Base-by-base conservation (phyloP, 2,113 vertebrate genomes). In the Micronisus gabar region DNA sequence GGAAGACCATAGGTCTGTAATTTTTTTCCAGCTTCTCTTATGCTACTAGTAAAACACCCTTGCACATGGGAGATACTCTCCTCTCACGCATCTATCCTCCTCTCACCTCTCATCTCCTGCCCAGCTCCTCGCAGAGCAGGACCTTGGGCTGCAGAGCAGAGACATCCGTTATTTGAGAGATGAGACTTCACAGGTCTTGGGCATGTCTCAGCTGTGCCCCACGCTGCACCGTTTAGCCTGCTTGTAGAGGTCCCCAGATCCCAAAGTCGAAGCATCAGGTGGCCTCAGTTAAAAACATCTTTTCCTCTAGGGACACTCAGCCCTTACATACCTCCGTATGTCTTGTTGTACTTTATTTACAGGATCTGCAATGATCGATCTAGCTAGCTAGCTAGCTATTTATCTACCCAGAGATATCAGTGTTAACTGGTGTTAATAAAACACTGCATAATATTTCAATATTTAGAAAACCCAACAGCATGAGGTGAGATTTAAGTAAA, bases 401-500 rank as follows among this genome's bases (percentile, higher is more conserved):
- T 2, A 34, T 13, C 10, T 0, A 40, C 4, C 63, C 68, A n/a
- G 29, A 48, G 36, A 27, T 53, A 34, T 32, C 65, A 79, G 20
- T 13, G 15, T 59, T 95, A 87, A 63, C 32, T 47, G 66, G 4
- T 76, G 25, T 76, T 82, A 76, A 73, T 45, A 74, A 87, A 85
- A 41, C n/a, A 82, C 25, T 55, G 34, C n/a, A 59, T 26, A 93
- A 50, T 38, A 66, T 62, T 91, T 88, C 59, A 92, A 36, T 81
- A 61, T 76, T 92, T 80, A 82, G 86, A 89, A 93, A 94, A 76
- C 6, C 8, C 81, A 80, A 40, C 13, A 86, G 30, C 43, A 45
- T 34, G 23, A 90, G 70, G 34, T 65, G 47, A 88, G 70, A 73
- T 70, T 88, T 86, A 89, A 96, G 95, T 23, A 81, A 81, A 62